Evolutionary conservation across 2,888 invertebrate species (phyloP).

Genomic region (Brachylomia viminalis): DNA sequence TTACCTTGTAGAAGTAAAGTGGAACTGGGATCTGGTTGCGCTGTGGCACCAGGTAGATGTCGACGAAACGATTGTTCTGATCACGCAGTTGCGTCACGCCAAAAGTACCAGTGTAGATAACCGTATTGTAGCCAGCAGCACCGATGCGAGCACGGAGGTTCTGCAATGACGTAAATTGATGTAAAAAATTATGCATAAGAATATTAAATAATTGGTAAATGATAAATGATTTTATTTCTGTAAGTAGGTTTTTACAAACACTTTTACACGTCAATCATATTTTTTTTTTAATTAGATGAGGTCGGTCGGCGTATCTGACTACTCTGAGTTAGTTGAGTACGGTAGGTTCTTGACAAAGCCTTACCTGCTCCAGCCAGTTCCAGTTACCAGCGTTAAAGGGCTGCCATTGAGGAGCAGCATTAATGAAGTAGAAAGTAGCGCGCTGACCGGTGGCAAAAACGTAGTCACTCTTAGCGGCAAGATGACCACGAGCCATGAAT

Average conservation of each 20-base stretch:
- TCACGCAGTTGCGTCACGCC: constrained; percentile 91
- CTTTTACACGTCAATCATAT: too few species aligned
- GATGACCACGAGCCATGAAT: constrained; percentile 91
- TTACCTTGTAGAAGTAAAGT: constrained; percentile 86
- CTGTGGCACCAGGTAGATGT: constrained; percentile 83
- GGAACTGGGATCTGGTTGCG: constrained; percentile 85
- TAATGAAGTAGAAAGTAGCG: constrained; percentile 92
- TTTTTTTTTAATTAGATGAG: too few species aligned
- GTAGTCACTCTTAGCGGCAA: constrained; percentile 92
- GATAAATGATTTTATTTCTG: too few species aligned
- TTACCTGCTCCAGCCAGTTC: constrained; percentile 87
- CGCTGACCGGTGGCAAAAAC: constrained; percentile 91
- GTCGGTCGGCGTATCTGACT: too few species aligned
- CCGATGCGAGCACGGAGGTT: constrained; percentile 83
- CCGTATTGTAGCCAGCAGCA: constrained; percentile 79
- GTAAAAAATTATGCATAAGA: not conserved
- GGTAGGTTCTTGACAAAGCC: not conserved
- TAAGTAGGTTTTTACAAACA: too few species aligned
- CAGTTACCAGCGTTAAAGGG: constrained; percentile 91
- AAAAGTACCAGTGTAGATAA: constrained; percentile 91
- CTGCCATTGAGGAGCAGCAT: constrained; percentile 93
- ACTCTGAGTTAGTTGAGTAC: too few species aligned
- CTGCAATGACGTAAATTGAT: constrained; percentile 63
- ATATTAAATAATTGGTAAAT: too few species aligned
- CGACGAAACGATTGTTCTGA: constrained; percentile 80